Evolutionary conservation across 2,888 invertebrate species (phyloP), one percentile per base, ranked within the genome.

Genomic region (Drosophila fulvimacula): DNA sequence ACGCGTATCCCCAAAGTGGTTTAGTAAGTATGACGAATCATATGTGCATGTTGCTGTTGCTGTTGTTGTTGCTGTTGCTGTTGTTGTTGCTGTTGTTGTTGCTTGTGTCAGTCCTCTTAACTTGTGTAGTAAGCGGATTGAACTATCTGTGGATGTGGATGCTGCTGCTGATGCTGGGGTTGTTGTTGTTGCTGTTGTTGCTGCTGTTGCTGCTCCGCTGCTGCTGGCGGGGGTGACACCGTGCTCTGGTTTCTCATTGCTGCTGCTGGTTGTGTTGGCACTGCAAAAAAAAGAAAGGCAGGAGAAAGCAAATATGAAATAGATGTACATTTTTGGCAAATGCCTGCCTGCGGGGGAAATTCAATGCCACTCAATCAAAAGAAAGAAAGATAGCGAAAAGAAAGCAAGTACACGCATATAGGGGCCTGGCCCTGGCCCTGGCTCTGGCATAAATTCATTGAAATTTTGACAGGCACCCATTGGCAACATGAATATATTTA

Each of bases 371-470:
- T 76, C 62, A 63, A 71, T 72, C 67, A 75, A 69, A 30, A 30
- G 42, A 36, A 48, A 42, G 52, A 19, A 51, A 41, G 48, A 41
- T 11, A 56, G 34, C 24, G 32, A 27, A 46, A 19, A 57, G 57
- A 38, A 46, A 57, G 57, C 24, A 46, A 44, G 36, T 41, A 59
- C 46, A 10, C 41, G 17, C 6, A 30, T 6, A 48, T 84, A 86
- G 81, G 83, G 83, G 87, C 70, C 4, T 24, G 34, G 36, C 15
- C 21, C 34, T 17, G 81, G 80, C 71, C 72, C 3, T 27, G 30
- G 15, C 2, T 21, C 41, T 41, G 10, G 59, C 84, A 88, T 87
- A 88, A 85, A 88, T 88, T 79, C 89, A 88, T 82, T 82, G 82
- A 73, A 79, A 77, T 79, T 76, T 72, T 87, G 88, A 87, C 85